Evolutionary conservation across 1,140 invertebrate species (phyloP), one percentile per base, ranked within the genome.

Genomic region (Temnothorax curvispinosus): DNA sequence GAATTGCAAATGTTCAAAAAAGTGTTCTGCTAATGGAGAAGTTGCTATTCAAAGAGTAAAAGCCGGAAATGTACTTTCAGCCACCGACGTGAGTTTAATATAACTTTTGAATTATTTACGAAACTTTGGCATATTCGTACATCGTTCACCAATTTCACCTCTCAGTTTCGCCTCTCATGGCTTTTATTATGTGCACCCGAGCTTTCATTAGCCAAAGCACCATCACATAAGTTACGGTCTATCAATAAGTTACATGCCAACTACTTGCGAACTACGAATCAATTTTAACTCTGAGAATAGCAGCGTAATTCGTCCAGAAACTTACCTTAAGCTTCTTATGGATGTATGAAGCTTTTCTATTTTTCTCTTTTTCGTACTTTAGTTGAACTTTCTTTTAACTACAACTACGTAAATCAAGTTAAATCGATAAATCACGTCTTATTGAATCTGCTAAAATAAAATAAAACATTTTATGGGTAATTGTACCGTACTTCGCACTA

Each of bases 241-340:
- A 78, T 50, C 27, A 69, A 71, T 81, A 81, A 81, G n/a, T 81
- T 44, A 41, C 21, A 69, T 11, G 7, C 32, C 11, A 38, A 35
- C n/a, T 80, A 38, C n/a, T 44, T 5, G 21, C 7, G 9, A 6
- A 54, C 13, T 41, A 32, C 8, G 5, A 69, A 81, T 71, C 38
- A 69, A 81, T 81, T 21, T 80, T 54, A 65, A 80, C 44, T 54
- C 13, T 44, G 0, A 56, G 8, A 69, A 47, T 64, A 67, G 13
- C 11, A 9, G 2, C 18, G 13, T n/a, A 54, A 21, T 69, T 56
- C 21, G 27, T 41, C 13, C 0, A 52, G 8, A 78, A 78, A 78
- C 41, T 52, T 78, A 38, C 11, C 18, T 27, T 27, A 18, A 32
- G 44, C 4, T 67, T 65, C n/a, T 38, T 52, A 52, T 52, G 8